phyloP scores from a whole-genome alignment of 1,140 invertebrate genomes.

The Bombus superbus region DNA sequence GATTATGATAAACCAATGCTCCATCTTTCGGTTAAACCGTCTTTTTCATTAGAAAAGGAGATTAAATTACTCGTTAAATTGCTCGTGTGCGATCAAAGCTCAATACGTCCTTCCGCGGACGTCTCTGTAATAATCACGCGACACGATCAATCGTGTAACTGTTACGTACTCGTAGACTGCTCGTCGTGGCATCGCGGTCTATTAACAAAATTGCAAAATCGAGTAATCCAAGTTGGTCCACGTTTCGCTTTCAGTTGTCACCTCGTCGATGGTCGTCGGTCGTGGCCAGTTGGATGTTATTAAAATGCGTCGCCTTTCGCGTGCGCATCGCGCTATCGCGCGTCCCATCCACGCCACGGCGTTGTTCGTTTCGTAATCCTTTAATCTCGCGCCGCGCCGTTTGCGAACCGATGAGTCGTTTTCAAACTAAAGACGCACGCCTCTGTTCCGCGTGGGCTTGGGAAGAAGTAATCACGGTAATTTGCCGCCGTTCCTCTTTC shows the following conservation, averaged over 20 bases:
- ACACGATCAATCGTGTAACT: not conserved
- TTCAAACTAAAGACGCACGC: not conserved
- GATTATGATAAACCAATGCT: too few species aligned
- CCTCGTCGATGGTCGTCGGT: not conserved
- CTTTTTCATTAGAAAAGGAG: too few species aligned
- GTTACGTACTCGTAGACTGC: not conserved
- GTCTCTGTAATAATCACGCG: not conserved
- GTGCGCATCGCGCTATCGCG: not conserved
- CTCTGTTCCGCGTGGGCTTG: not conserved
- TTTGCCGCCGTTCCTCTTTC: not conserved
- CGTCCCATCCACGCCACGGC: too few species aligned
- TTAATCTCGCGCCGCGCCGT: not conserved
- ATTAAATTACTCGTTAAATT: not conserved
- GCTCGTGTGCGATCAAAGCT: not conserved
- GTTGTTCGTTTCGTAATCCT: not conserved
- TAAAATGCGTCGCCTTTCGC: not conserved
- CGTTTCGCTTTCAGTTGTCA: not conserved
- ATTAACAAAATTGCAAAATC: slow-evolving; percentile 2
- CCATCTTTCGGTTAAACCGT: too few species aligned
- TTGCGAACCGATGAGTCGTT: not conserved
- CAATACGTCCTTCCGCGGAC: not conserved
- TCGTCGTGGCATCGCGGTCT: too few species aligned
- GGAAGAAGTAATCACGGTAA: not conserved
- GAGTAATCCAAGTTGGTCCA: not conserved
- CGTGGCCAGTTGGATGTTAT: slow-evolving; percentile 10